These are phyloP conservation scores for Allenopithecus nigroviridis DNA, from an alignment of 2,797 vertebrate genomes.

Conservation along the genomic window DNA sequence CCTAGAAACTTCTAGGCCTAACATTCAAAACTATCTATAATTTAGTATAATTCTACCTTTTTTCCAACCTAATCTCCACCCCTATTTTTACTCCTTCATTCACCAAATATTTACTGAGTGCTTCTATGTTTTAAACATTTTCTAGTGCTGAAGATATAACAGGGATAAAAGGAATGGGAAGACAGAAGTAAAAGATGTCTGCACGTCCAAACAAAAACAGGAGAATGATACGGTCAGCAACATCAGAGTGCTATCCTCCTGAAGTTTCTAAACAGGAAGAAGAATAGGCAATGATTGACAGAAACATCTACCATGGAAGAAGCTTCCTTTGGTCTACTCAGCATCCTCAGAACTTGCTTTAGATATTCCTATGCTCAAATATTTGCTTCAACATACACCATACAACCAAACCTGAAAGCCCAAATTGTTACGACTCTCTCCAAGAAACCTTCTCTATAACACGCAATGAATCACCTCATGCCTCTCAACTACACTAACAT, in stretches of 20 bases:
- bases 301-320: not conserved
- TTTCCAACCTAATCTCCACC: not conserved
- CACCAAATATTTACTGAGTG: constrained; percentile 6
- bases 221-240: not conserved
- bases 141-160: not conserved
- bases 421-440: not conserved
- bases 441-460: not conserved
- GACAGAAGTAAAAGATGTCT: constrained; percentile 28
- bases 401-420: constrained; percentile 47
- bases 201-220: not conserved
- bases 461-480: not conserved
- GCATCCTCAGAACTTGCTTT: constrained; percentile 9
- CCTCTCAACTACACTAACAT: not conserved
- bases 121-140: constrained; percentile 16
- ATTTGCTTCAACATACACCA: not conserved
- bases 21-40: constrained; percentile 8
- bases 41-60: constrained; percentile 6
- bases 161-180: not conserved
- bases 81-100: constrained; percentile 47
- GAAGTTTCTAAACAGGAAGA: not conserved
- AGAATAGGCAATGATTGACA: not conserved
- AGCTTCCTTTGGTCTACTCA: not conserved
- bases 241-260: not conserved
- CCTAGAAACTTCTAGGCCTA: not conserved
- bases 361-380: constrained; percentile 27